phyloP scores from a whole-genome alignment of 2,797 vertebrate species.

The Coendou prehensilis region DNA sequence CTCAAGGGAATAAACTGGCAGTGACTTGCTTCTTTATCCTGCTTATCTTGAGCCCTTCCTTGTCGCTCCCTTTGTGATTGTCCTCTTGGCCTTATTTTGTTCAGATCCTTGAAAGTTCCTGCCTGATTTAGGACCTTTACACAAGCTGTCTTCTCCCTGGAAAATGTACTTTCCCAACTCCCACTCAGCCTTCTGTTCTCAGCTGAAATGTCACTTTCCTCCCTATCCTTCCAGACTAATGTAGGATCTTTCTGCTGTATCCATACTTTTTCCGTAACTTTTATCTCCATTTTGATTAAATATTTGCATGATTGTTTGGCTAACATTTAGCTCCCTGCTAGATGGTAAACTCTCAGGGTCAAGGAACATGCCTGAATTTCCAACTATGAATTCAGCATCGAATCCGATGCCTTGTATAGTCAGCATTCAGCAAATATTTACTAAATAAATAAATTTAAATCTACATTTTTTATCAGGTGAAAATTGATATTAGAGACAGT shows the following conservation, averaged over 20 bases:
- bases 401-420: neutral
- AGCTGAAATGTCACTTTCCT: slow-evolving; percentile 6
- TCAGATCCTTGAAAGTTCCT: slow-evolving; percentile 29
- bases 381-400: neutral
- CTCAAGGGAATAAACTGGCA: neutral
- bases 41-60: neutral
- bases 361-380: neutral
- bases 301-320: neutral
- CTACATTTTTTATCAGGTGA: neutral
- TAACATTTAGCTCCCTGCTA: neutral
- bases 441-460: neutral
- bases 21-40: neutral
- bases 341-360: neutral
- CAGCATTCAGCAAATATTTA: neutral
- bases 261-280: neutral
- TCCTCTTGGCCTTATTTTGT: neutral
- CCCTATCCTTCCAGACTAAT: neutral
- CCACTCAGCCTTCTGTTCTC: slow-evolving; percentile 67
- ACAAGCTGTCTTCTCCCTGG: slow-evolving; percentile 17
- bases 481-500: neutral
- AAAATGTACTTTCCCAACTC: slow-evolving; percentile 15
- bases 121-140: neutral
- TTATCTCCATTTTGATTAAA: slow-evolving; percentile 41
- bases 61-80: neutral
- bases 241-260: neutral